A percentile compares a stretch with the other conserved stretches of the same genome.
phyloP scores from a whole-genome alignment of 2,888 invertebrate species.

The Nycteola revayana region DNA sequence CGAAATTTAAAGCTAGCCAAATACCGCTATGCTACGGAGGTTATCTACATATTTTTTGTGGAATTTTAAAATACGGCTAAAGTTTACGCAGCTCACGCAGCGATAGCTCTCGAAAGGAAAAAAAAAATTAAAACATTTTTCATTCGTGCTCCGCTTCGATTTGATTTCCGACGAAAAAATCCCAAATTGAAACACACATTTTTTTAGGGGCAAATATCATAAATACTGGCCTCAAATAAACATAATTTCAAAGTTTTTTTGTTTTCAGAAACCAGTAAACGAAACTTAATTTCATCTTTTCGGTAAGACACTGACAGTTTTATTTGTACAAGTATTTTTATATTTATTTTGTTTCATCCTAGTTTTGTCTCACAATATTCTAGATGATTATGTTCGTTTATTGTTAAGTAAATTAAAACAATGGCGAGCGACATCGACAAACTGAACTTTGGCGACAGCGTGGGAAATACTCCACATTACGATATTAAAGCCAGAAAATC shows the following conservation, averaged over 20 bases:
- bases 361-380: constrained; percentile 21
- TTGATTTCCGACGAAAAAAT: too few species aligned
- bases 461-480: constrained; percentile 41
- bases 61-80: too few species aligned
- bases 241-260: constrained; percentile 29
- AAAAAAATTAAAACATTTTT: too few species aligned
- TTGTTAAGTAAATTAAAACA: constrained; percentile 36
- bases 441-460: constrained; percentile 66
- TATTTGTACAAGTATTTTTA: constrained; percentile 30
- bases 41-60: too few species aligned
- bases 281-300: constrained; percentile 29
- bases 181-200: too few species aligned
- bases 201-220: too few species aligned
- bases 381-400: constrained; percentile 21
- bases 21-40: too few species aligned
- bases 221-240: constrained; percentile 18
- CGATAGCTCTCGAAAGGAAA: too few species aligned
- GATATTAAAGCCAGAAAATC: constrained; percentile 46
- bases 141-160: too few species aligned
- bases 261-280: constrained; percentile 31
- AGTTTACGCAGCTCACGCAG: too few species aligned
- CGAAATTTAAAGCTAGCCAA: too few species aligned
- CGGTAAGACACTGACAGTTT: constrained; percentile 44
- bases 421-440: constrained; percentile 62
- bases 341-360: constrained; percentile 34